phyloP scores from a whole-genome alignment of 2,797 vertebrate genomes.

The Crypturellus tataupa region DNA sequence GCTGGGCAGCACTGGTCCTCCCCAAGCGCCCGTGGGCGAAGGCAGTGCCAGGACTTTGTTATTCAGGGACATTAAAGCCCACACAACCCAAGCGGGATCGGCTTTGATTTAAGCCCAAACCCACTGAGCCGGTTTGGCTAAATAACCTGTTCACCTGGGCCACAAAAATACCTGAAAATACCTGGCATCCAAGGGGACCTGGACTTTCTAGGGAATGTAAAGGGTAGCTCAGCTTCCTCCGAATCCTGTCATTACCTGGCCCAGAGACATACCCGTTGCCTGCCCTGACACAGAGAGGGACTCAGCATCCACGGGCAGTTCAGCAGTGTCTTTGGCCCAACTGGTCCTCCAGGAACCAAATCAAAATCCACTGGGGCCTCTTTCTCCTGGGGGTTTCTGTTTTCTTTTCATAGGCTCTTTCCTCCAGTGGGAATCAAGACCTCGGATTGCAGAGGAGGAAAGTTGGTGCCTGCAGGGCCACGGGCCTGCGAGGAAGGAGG shows the following conservation, averaged over 20 bases:
- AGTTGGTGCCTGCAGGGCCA: background rate
- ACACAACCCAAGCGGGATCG: background rate
- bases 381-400: background rate
- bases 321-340: background rate
- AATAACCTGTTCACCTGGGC: too few species aligned
- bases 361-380: background rate
- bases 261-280: background rate
- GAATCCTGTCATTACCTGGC: too few species aligned
- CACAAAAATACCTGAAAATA: background rate
- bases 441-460: accelerated
- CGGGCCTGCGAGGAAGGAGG: background rate
- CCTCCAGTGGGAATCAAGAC: background rate
- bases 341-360: background rate
- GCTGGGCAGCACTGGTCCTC: background rate
- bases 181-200: background rate
- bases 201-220: background rate
- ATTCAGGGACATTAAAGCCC: background rate
- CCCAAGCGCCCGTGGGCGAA: background rate
- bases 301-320: background rate
- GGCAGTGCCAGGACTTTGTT: background rate
- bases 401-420: background rate
- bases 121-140: too few species aligned
- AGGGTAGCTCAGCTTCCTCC: too few species aligned
- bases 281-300: background rate
- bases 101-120: too few species aligned